These are phyloP conservation scores for Zaprionus ornatus DNA, from an alignment of 1,140 invertebrate species.

Conservation along the genomic window DNA sequence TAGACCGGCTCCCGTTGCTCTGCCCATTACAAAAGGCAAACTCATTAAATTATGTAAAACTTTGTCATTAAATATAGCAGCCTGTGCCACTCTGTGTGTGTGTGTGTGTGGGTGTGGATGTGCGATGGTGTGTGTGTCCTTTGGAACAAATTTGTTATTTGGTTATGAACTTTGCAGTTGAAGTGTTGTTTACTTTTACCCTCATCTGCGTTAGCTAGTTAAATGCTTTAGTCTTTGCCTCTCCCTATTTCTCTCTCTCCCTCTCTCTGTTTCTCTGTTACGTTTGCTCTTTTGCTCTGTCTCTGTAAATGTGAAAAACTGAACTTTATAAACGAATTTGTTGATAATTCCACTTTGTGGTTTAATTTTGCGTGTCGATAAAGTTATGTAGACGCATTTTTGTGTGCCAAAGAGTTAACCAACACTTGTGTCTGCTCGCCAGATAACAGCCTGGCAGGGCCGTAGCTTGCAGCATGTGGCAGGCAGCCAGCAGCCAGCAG, in stretches of 20 bases:
- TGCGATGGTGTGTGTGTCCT: slow-evolving; percentile 27
- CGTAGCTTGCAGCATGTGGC: no score
- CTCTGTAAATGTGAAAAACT: slow-evolving; percentile 45
- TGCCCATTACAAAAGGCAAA: slow-evolving; percentile 58
- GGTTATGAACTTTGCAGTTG: slow-evolving; percentile 72
- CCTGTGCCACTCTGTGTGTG: neutral
- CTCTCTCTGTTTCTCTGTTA: neutral
- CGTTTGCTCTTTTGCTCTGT: neutral
- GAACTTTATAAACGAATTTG: slow-evolving; percentile 77
- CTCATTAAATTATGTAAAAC: slow-evolving; percentile 81
- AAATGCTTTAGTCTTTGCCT: slow-evolving; percentile 3
- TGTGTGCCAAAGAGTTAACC: slow-evolving; percentile 21
- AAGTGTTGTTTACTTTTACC: slow-evolving; percentile 65
- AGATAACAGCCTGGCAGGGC: neutral
- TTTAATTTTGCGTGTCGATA: slow-evolving; percentile 73
- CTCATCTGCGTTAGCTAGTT: slow-evolving; percentile 19
- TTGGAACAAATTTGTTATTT: slow-evolving; percentile 71
- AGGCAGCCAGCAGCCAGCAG: neutral
- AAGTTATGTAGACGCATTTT: slow-evolving; percentile 63
- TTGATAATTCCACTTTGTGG: slow-evolving; percentile 76
- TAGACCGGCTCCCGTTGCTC: slow-evolving; percentile 8
- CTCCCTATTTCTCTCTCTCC: neutral
- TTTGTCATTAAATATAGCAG: slow-evolving; percentile 77
- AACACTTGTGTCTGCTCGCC: neutral
- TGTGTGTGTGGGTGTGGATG: neutral